Base-by-base conservation (phyloP, 2,797 vertebrate species). In the Microcaecilia unicolor region DNA sequence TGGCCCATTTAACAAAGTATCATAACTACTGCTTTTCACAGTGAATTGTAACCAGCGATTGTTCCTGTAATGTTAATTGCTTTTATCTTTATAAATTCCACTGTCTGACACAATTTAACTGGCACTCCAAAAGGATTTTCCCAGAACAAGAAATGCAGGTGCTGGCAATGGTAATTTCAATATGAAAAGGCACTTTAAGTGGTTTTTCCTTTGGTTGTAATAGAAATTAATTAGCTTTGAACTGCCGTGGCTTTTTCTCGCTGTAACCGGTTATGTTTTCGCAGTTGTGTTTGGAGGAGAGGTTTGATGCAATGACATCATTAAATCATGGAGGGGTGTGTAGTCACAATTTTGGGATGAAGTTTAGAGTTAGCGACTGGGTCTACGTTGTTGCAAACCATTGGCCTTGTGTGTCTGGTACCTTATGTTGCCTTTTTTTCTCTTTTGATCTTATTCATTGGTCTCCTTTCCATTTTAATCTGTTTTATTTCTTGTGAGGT, bases 181-280 rank as follows among this genome's bases (percentile, higher is more conserved):
- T 78, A 73, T 80, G 74, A 78, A 81, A 72, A 81, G 71, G 63
- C 65, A 70, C 1, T 2, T 69, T 80, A 78, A 81, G 71, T 75
- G 71, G 58, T 61, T 65, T 50, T 72, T 72, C 71, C 71, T 69
- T 72, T 57, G 48, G 59, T 64, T 55, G 55, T 72, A 74, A 73
- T 78, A 74, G 54, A 80, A 83, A 78, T 72, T 78, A 80, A 78
- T 83, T 77, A 73, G 68, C 74, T 77, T 71, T 64, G 57, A 72
- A 65, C 42, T 33, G 61, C 67, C 75, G 55, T 67, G 63, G 60
- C 69, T 50, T 67, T 66, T 52, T 39, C 31, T 20, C 58, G 24
- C 70, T 58, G 45, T 64, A 64, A 64, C 47, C 58, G 67, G 69
- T 56, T 72, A 53, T 29, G 39, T 53, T 67, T 70, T 20, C 64